These are phyloP conservation scores for Talpa occidentalis DNA, from an alignment of 2,113 vertebrate genomes.

Conservation along the genomic window DNA sequence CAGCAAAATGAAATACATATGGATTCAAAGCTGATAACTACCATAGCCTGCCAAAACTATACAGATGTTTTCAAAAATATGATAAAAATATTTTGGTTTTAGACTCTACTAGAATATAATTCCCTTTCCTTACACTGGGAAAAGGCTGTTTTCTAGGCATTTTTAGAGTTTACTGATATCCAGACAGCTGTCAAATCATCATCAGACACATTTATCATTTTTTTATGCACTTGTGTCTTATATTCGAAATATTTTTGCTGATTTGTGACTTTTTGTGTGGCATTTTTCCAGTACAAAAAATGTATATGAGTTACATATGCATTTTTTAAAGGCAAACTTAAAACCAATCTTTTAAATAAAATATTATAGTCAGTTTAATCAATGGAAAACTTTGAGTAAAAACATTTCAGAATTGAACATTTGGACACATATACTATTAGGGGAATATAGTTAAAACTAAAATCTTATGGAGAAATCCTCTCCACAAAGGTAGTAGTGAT, in stretches of 20 bases:
- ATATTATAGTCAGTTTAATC: conserved; percentile 15
- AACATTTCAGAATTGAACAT: conserved; percentile 55
- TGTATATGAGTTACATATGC: background rate
- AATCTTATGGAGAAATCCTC: conserved; percentile 38
- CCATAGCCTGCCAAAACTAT: conserved; percentile 30
- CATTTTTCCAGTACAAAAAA: conserved; percentile 28
- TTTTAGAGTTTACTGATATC: conserved; percentile 34
- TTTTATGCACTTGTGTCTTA: background rate
- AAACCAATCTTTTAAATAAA: conserved; percentile 60
- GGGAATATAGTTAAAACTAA: conserved; percentile 8
- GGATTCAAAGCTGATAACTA: conserved; percentile 45
- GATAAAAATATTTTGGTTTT: conserved; percentile 42
- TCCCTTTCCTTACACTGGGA: background rate
- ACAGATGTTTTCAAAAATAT: conserved; percentile 65
- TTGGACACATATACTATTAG: background rate
- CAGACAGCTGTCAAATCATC: background rate
- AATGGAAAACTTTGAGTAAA: conserved; percentile 57
- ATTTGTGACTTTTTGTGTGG: background rate
- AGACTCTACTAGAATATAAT: background rate
- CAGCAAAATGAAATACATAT: conserved; percentile 60
- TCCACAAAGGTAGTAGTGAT: background rate
- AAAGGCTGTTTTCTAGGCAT: conserved; percentile 18
- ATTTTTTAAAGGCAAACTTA: conserved; percentile 33
- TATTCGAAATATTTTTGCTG: conserved; percentile 43
- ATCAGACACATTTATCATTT: background rate